Conservation (phyloP, 2,113 vertebrate genomes). For the Phocoena phocoena region DNA sequence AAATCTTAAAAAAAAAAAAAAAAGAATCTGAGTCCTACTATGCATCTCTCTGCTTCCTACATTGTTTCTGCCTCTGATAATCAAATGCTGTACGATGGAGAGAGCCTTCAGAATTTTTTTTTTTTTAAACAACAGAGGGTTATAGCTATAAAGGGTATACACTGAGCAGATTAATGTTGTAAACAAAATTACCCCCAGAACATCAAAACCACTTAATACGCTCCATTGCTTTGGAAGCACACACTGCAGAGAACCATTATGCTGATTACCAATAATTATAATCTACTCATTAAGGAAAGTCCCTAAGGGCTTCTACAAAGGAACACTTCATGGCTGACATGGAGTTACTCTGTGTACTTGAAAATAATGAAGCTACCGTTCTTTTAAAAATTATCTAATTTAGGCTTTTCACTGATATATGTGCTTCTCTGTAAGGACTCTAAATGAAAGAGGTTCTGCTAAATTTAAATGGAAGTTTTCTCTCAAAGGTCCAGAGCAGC, state of each 20-base stretch:
- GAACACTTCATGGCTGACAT: slow-evolving; percentile 53
- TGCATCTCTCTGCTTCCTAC: not conserved
- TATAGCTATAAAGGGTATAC: slow-evolving; percentile 9
- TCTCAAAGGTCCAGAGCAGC: not conserved
- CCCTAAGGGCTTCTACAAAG: slow-evolving; percentile 50
- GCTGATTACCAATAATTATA: slow-evolving; percentile 77
- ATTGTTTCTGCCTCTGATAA: not conserved
- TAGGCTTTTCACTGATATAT: slow-evolving; percentile 55
- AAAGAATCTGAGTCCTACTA: not conserved
- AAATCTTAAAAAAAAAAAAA: too few species aligned
- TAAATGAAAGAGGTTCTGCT: not conserved
- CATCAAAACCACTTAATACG: slow-evolving; percentile 62
- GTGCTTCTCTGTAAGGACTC: slow-evolving; percentile 18
- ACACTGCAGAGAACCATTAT: not conserved
- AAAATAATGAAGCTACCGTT: slow-evolving; percentile 71
- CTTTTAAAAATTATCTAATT: slow-evolving; percentile 78
- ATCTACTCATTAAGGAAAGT: slow-evolving; percentile 60
- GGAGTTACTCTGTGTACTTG: slow-evolving; percentile 65
- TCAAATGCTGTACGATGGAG: not conserved
- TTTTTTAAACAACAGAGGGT: not conserved
- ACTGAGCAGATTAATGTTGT: slow-evolving; percentile 22
- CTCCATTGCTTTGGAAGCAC: slow-evolving; percentile 51
- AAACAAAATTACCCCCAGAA: slow-evolving; percentile 62
- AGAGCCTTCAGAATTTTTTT: not conserved
- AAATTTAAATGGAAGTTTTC: not conserved